Evolutionary conservation across 30 jellyfish, hydroid and myxozoan species (phyloP).

Genomic region (Chironex yamaguchii): DNA sequence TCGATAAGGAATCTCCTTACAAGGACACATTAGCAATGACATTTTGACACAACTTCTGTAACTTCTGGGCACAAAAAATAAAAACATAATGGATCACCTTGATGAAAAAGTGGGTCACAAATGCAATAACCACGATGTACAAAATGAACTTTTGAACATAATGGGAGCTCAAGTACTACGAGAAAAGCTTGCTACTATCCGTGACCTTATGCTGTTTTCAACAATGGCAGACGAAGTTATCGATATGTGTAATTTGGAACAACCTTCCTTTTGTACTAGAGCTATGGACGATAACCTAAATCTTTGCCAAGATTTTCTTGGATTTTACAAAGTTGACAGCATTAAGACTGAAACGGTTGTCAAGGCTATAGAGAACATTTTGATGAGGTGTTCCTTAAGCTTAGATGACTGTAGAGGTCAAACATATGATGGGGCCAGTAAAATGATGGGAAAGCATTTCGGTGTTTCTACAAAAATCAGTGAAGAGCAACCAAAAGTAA

Average conservation of each 20-base stretch:
- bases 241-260: too few relatives aligned
- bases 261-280: too few relatives aligned
- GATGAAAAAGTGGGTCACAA: constrained; percentile 34
- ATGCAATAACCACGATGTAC: constrained; percentile 29
- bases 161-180: too few relatives aligned
- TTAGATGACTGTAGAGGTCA: background rate
- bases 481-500: background rate
- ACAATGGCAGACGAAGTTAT: too few relatives aligned
- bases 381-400: background rate
- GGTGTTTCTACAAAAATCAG: background rate
- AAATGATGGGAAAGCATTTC: constrained; percentile 5
- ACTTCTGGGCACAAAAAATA: constrained; percentile 40
- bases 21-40: constrained; percentile 38
- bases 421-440: constrained; percentile 15
- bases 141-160: constrained; percentile 49
- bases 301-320: too few relatives aligned
- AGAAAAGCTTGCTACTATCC: too few relatives aligned
- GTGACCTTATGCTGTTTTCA: too few relatives aligned
- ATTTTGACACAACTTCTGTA: constrained; percentile 21
- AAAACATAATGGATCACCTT: constrained; percentile 38
- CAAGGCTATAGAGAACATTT: background rate
- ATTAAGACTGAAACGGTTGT: background rate
- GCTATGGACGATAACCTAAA: too few relatives aligned
- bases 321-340: too few relatives aligned
- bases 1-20: constrained; percentile 47